Evolutionary conservation across 2,888 invertebrate genomes (phyloP).

Genomic region (Athalia rosae): DNA sequence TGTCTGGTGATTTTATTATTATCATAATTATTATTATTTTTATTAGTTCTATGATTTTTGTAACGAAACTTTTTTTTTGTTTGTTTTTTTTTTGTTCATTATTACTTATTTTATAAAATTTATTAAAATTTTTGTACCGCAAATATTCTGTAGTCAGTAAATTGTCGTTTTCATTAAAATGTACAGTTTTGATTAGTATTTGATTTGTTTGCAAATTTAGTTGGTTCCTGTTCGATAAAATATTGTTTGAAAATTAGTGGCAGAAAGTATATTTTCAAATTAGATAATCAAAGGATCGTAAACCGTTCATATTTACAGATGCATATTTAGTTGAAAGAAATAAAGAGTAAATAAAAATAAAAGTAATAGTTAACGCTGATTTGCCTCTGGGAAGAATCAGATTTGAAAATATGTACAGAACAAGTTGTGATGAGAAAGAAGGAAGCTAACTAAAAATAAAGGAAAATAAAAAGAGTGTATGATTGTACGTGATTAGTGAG

Average conservation of each 20-base stretch:
- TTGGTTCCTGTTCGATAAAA: background rate
- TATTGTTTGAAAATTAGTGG: conserved; percentile 4
- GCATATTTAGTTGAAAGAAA: conserved; percentile 12
- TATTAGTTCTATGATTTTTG: conserved; percentile 57
- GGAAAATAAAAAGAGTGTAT: conserved; percentile 4
- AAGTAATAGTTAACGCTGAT: conserved; percentile 25
- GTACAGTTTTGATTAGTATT: background rate
- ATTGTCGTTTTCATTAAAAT: background rate
- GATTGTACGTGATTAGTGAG: background rate
- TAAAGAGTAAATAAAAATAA: too few species aligned
- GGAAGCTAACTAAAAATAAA: conserved; percentile 3
- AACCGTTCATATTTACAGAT: conserved; percentile 29
- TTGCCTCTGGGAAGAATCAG: conserved; percentile 34
- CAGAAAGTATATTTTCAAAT: conserved; percentile 3
- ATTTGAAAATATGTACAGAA: conserved; percentile 43
- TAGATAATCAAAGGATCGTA: background rate
- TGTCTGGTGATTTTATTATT: conserved; percentile 36
- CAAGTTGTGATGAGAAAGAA: conserved; percentile 18
- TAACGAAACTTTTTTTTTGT: conserved; percentile 46
- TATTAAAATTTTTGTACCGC: background rate
- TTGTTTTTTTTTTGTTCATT: conserved; percentile 45
- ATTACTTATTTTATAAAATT: conserved; percentile 42
- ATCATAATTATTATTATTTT: conserved; percentile 23
- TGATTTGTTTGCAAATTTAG: background rate
- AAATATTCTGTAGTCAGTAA: background rate